Evolutionary conservation across 2,113 vertebrate genomes (phyloP).

Genomic region (Corythornis cristatus): DNA sequence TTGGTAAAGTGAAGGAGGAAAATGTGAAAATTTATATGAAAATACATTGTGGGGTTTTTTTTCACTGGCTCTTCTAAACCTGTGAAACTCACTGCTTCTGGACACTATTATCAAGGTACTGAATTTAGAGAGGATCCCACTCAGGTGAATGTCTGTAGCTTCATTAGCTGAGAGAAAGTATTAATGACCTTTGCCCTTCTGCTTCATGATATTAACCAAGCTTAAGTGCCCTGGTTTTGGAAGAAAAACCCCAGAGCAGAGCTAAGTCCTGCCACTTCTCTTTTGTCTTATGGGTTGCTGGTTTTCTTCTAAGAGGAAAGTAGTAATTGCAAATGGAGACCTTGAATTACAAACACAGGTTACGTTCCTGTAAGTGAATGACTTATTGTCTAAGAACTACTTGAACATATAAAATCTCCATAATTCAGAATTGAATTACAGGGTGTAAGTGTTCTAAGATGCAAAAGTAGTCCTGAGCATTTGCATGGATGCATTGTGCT

Average conservation of each 20-base stretch:
- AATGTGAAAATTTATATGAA: neutral
- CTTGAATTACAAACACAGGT: neutral
- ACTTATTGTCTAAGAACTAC: conserved; percentile 24
- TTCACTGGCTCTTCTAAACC: neutral
- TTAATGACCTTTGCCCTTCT: neutral
- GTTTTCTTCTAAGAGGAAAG: conserved; percentile 24
- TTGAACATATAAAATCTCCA: neutral
- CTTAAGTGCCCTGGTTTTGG: neutral
- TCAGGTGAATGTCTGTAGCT: neutral
- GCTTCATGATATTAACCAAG: neutral
- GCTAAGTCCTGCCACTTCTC: conserved; percentile 11
- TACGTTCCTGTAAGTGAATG: neutral
- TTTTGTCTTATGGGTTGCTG: conserved; percentile 28
- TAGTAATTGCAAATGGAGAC: neutral
- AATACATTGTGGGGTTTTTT: neutral
- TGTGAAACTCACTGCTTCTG: neutral
- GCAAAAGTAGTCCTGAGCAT: neutral
- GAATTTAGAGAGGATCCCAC: neutral
- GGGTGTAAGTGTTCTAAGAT: neutral
- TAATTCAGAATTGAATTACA: conserved; percentile 29
- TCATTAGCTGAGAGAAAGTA: neutral
- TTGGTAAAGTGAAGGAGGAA: neutral
- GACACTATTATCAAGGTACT: neutral
- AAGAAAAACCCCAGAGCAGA: neutral
- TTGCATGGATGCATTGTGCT: neutral